Evolutionary conservation across 2,888 invertebrate species (phyloP), one percentile per base, ranked within the genome.

Genomic region (Phymatocera aterrima): DNA sequence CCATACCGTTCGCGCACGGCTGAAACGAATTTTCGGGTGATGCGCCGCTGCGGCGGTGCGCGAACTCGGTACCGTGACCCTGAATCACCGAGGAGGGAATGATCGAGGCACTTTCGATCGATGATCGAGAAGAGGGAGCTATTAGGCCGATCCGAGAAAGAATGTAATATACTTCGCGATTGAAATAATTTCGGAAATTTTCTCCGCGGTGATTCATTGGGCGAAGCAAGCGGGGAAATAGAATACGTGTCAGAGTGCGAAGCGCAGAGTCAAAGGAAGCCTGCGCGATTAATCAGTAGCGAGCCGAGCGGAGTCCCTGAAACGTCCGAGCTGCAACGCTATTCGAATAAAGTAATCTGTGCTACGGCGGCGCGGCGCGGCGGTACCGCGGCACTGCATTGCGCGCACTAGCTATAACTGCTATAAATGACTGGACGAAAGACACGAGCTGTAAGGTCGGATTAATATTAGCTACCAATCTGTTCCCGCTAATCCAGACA

Each of bases 381-480:
- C 12, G 24, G 10, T 31, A 31, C 60, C 31, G 24, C n/a, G n/a
- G n/a, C 37, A 64, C n/a, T 4, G 2, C 10, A 21, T 72, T 21
- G 28, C 43, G 61, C 37, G 24, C 68, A n/a, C n/a, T n/a, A 24
- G 43, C 8, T 72, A 51, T 72, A 72, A 72, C 70, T 34, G 51
- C 70, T 72, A 72, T 72, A 51, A 72, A 72, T 72, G 70, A n/a
- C 18, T 51, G 31, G 70, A 51, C 48, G 51, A 51, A 72, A 72
- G 70, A 72, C 70, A 72, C 51, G 18, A 24, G 70, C 70, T 72
- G 31, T 72, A 72, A 72, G 70, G n/a, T 72, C 70, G 51, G 51
- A 72, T 72, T 72, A 72, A 72, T 72, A 72, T 72, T 72, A 72
- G 70, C 48, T 51, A 51, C 70, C 70, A 51, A 72, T 72, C 70